phyloP scores from a whole-genome alignment of 1,140 invertebrate species.

The Leptinotarsa defecta region DNA sequence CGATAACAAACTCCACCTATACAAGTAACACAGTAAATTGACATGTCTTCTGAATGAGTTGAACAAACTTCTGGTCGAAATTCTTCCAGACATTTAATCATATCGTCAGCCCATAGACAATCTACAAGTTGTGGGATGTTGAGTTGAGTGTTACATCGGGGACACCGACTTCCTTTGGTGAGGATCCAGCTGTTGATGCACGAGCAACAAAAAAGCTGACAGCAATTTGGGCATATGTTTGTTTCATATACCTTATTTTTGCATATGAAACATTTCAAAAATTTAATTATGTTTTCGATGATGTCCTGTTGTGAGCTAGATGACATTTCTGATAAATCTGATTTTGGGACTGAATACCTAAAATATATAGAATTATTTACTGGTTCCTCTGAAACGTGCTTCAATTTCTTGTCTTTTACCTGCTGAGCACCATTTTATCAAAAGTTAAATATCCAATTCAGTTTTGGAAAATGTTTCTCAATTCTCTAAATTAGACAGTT shows the following conservation, averaged over 20 bases:
- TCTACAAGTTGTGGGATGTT: constrained; percentile 91
- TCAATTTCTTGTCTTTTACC: no score
- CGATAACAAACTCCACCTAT: constrained; percentile 90
- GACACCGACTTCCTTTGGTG: constrained; percentile 89
- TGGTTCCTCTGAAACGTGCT: no score
- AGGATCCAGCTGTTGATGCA: constrained; percentile 91
- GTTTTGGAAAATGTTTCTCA: no score
- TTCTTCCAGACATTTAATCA: constrained; percentile 88
- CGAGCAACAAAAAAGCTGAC: constrained; percentile 89
- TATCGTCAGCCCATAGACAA: constrained; percentile 93
- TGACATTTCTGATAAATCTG: constrained; percentile 35
- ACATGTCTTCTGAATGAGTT: constrained; percentile 84
- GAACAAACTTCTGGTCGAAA: constrained; percentile 76
- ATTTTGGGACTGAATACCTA: neutral
- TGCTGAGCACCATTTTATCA: no score
- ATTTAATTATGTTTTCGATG: constrained; percentile 78
- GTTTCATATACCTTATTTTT: constrained; percentile 94
- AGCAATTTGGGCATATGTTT: constrained; percentile 91
- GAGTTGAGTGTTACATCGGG: constrained; percentile 86
- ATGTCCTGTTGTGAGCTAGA: constrained; percentile 42
- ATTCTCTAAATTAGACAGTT: no score
- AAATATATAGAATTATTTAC: neutral
- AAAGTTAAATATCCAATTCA: no score
- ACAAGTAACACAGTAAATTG: constrained; percentile 92
- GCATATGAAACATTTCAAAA: constrained; percentile 94